phyloP scores from a whole-genome alignment of 2,113 vertebrate species.

The Oreocharis arfaki region DNA sequence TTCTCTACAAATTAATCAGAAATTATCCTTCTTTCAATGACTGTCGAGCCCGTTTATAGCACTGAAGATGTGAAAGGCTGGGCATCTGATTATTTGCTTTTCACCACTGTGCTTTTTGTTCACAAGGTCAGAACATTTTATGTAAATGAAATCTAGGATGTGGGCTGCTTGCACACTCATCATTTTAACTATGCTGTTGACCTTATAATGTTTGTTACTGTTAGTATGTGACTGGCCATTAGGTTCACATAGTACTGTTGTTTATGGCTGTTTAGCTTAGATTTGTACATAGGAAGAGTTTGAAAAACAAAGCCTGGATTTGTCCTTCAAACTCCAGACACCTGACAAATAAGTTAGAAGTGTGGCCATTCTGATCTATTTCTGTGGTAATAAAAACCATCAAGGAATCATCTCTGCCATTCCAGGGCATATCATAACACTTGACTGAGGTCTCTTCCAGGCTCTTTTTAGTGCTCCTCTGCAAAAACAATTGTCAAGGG shows the following conservation, averaged over 20 bases:
- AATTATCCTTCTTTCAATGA: slow-evolving; percentile 3
- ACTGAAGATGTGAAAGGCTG: neutral
- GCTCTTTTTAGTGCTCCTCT: neutral
- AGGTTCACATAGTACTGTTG: neutral
- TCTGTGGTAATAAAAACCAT: neutral
- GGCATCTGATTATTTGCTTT: neutral
- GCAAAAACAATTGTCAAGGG: neutral
- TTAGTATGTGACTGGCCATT: neutral
- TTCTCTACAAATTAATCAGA: slow-evolving; percentile 35
- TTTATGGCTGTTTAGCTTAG: neutral
- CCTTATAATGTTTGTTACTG: slow-evolving; percentile 29
- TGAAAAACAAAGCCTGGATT: neutral
- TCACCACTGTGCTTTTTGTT: neutral
- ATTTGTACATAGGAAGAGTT: neutral
- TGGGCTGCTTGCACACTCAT: neutral
- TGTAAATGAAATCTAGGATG: slow-evolving; percentile 12
- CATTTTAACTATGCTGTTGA: slow-evolving; percentile 35
- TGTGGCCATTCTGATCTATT: neutral
- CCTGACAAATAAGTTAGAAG: neutral
- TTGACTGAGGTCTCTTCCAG: neutral
- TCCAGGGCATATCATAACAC: neutral
- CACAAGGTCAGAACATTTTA: slow-evolving; percentile 6
- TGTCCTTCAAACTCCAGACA: neutral
- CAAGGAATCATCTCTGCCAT: neutral
- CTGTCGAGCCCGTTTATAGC: neutral